These are phyloP conservation scores for Ellobium chinense DNA, from an alignment of 2,888 invertebrate species.

Conservation along the genomic window DNA sequence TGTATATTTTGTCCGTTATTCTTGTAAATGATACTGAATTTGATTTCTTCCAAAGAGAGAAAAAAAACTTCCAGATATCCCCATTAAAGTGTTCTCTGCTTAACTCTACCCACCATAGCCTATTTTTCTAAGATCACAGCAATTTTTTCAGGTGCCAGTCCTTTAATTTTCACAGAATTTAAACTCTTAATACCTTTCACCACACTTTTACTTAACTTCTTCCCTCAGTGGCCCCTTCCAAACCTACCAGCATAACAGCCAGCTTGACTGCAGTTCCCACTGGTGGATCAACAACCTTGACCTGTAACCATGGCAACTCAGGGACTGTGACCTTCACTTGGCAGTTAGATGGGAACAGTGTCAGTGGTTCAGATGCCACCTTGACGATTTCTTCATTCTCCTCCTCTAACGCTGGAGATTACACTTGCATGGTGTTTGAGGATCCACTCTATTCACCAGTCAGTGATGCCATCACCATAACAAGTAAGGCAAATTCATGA, in stretches of 20 bases:
- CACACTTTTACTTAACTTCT: no score
- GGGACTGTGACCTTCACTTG: slow-evolving; percentile 1
- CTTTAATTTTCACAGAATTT: no score
- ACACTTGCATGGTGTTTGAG: slow-evolving; percentile 6
- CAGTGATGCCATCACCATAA: background rate
- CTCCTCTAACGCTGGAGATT: background rate
- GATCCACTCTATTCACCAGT: background rate
- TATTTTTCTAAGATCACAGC: no score
- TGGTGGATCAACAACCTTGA: slow-evolving; percentile 6
- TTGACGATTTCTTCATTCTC: background rate
- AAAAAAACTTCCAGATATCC: no score
- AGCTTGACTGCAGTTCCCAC: background rate
- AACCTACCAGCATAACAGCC: background rate
- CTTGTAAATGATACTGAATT: background rate
- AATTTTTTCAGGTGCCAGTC: no score
- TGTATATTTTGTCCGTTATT: background rate
- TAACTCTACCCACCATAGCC: no score
- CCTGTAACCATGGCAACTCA: background rate
- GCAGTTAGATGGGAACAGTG: background rate
- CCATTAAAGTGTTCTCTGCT: no score
- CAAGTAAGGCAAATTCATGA: background rate
- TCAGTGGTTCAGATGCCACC: background rate
- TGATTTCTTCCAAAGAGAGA: background rate
- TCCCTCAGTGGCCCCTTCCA: background rate
- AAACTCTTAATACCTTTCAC: no score